Percentiles rank a stretch among this genome's conserved stretches.
Evolutionary conservation across 2,888 invertebrate species (phyloP).

Genomic region (Trichopoda pennipes): DNA sequence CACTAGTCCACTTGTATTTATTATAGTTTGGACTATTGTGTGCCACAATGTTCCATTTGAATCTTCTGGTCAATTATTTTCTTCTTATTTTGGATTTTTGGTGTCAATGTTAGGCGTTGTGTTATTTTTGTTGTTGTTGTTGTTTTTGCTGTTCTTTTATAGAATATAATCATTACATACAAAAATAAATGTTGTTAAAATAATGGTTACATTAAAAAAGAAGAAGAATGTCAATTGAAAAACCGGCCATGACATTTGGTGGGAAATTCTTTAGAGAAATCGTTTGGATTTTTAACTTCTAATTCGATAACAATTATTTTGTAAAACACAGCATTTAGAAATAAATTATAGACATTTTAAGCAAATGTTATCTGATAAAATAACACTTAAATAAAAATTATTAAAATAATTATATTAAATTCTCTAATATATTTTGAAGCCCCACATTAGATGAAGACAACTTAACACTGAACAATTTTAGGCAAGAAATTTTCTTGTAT

Average conservation of each 20-base stretch:
- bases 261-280: slow-evolving; percentile 65
- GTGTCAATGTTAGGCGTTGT: slow-evolving; percentile 68
- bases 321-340: neutral
- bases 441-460: too few species aligned
- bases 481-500: too few species aligned
- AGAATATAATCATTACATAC: slow-evolving; percentile 41
- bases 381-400: neutral
- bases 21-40: slow-evolving; percentile 32
- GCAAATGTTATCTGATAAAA: neutral
- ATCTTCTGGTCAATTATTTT: slow-evolving; percentile 66
- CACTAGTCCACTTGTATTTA: slow-evolving; percentile 18
- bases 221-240: slow-evolving; percentile 31
- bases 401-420: too few species aligned
- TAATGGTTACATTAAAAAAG: neutral
- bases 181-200: neutral
- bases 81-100: slow-evolving; percentile 66
- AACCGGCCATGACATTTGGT: slow-evolving; percentile 51
- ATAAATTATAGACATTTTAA: slow-evolving; percentile 2
- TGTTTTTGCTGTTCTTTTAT: slow-evolving; percentile 20
- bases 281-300: slow-evolving; percentile 39
- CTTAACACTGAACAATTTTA: too few species aligned
- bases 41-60: slow-evolving; percentile 55
- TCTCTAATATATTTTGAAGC: too few species aligned
- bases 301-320: slow-evolving; percentile 48
- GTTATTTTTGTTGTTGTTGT: too few species aligned